A percentile compares a stretch with the other conserved stretches of the same genome.
Conservation (phyloP, 2,113 vertebrate species). For the Rallus limicola region DNA sequence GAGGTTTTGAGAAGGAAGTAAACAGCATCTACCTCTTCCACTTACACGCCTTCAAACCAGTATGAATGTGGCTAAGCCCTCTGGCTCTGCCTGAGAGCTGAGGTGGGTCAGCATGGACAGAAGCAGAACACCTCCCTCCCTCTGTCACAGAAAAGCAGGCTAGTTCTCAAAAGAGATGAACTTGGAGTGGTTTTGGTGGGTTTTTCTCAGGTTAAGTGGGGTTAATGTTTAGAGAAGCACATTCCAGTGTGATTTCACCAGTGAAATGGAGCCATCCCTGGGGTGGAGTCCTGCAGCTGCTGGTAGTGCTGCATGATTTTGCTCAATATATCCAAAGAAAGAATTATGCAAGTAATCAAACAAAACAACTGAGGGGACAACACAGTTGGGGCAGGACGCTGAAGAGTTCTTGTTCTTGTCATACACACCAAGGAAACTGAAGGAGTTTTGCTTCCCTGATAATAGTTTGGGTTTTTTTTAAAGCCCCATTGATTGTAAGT, state of each 20-base stretch:
- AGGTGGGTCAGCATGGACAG: neutral
- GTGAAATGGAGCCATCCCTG: conserved; percentile 41
- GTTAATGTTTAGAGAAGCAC: conserved; percentile 7
- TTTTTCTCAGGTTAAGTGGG: conserved; percentile 25
- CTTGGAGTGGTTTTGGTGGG: neutral
- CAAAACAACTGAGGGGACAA: neutral
- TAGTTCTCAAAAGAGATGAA: neutral
- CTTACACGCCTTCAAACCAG: neutral
- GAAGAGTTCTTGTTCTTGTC: neutral
- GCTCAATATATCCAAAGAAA: conserved; percentile 13
- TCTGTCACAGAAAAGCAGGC: neutral
- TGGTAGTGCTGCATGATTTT: conserved; percentile 18
- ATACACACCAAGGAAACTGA: neutral
- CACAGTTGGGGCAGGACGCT: neutral
- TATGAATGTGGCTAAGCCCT: neutral
- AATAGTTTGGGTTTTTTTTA: neutral
- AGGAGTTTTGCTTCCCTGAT: neutral
- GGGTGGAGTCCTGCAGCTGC: conserved; percentile 54
- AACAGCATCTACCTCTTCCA: neutral
- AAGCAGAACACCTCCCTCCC: neutral
- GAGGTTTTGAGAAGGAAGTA: neutral
- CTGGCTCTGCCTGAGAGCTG: neutral
- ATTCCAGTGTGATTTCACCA: conserved; percentile 54
- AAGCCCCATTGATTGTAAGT: neutral
- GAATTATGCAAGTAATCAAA: neutral